Conservation (phyloP, 2,113 vertebrate genomes). For the Psilopsiagon aymara region DNA sequence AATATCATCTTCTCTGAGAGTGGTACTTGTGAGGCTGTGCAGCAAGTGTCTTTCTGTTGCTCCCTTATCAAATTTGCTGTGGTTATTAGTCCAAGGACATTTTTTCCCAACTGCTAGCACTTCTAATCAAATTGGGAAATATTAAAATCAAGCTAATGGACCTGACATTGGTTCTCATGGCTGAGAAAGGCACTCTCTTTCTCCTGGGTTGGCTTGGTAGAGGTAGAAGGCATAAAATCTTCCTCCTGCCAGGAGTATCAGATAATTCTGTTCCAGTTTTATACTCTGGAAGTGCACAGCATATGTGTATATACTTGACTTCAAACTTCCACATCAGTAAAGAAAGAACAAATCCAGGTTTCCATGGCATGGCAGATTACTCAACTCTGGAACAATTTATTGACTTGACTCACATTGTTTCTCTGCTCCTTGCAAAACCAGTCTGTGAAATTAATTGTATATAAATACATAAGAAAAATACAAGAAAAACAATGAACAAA, state of each 20-base stretch:
- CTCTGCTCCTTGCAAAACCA: background rate
- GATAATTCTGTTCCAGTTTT: background rate
- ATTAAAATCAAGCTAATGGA: background rate
- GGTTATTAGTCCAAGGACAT: constrained; percentile 24
- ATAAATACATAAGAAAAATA: background rate
- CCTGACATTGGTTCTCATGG: background rate
- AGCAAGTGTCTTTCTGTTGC: background rate
- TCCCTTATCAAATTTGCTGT: background rate
- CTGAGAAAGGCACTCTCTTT: background rate
- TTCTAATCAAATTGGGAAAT: constrained; percentile 13
- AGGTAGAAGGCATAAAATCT: background rate
- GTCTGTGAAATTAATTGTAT: background rate
- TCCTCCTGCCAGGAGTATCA: background rate
- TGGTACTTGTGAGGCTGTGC: background rate
- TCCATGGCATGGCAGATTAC: background rate
- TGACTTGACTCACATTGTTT: background rate
- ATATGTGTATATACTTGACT: background rate
- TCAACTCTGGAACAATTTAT: background rate
- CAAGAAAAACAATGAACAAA: background rate
- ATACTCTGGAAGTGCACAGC: background rate
- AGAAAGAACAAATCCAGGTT: background rate
- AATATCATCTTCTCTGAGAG: background rate
- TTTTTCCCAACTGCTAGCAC: background rate
- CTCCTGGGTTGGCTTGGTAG: background rate
- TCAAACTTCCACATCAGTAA: background rate